A percentile compares a stretch with the other conserved stretches of the same genome.
Conservation (phyloP, 2,888 invertebrate species). For the Chymomyza caudatula region DNA sequence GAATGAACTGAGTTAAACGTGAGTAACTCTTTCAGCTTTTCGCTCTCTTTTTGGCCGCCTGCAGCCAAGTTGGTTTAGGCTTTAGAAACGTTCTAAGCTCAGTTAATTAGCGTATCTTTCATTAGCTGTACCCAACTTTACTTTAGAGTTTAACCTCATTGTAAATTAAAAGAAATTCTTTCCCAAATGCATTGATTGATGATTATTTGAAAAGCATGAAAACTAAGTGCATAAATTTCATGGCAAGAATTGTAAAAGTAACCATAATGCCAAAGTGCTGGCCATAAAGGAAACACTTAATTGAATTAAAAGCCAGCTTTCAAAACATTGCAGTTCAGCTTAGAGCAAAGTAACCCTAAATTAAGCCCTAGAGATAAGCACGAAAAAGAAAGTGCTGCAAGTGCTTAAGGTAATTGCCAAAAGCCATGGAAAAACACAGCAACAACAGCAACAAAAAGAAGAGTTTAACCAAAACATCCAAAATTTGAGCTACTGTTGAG, state of each 20-base stretch:
- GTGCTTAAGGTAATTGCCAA: constrained; percentile 40
- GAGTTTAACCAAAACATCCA: constrained; percentile 1
- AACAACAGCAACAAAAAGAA: constrained; percentile 30
- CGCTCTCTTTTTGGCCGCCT: neutral
- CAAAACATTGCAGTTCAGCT: constrained; percentile 46
- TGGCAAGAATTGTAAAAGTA: constrained; percentile 1
- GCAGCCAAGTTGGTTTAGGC: neutral
- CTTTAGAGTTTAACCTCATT: neutral
- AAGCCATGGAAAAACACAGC: constrained; percentile 32
- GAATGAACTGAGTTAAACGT: too few species aligned
- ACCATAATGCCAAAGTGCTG: neutral
- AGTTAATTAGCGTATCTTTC: neutral
- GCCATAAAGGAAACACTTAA: constrained; percentile 23
- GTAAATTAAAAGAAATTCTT: neutral
- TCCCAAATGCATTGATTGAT: constrained; percentile 34
- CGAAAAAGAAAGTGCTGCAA: constrained; percentile 51
- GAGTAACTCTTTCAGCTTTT: neutral
- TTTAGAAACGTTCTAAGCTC: neutral
- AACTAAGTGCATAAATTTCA: constrained; percentile 4
- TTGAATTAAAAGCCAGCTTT: constrained; percentile 59
- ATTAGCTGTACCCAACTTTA: neutral
- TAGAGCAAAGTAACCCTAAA: neutral
- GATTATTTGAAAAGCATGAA: constrained; percentile 26
- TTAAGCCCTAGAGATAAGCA: constrained; percentile 29
- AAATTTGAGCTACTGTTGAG: neutral